phyloP scores from a whole-genome alignment of 2,113 vertebrate genomes.

The Emydura subglobosa region DNA sequence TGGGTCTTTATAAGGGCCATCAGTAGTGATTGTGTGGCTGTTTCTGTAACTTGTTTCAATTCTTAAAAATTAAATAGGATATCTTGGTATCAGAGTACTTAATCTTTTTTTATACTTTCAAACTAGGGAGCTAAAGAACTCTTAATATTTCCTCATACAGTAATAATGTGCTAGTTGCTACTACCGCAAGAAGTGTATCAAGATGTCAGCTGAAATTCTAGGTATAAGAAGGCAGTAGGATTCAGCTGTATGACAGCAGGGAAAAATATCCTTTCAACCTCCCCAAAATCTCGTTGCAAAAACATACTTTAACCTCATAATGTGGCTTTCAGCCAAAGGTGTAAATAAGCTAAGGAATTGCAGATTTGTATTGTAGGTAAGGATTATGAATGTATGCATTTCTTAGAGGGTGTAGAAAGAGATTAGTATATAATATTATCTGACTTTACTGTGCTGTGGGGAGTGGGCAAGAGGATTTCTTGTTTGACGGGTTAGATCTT shows the following conservation, averaged over 20 bases:
- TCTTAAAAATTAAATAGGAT: neutral
- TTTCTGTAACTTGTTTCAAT: neutral
- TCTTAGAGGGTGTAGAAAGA: conserved; percentile 25
- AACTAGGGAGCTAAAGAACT: neutral
- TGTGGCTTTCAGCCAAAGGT: conserved; percentile 1
- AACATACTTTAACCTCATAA: neutral
- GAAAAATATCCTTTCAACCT: neutral
- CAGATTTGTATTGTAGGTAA: neutral
- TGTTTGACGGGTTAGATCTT: neutral
- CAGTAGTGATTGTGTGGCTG: neutral
- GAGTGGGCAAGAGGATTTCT: conserved; percentile 57
- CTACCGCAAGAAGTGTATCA: neutral
- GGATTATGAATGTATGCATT: conserved; percentile 16
- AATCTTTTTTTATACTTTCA: neutral
- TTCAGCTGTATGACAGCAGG: neutral
- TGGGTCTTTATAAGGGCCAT: neutral
- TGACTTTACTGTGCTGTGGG: conserved; percentile 50
- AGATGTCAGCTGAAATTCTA: neutral
- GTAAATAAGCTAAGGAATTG: conserved; percentile 31
- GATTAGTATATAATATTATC: conserved; percentile 66
- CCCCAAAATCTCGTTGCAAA: neutral
- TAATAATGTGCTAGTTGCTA: neutral
- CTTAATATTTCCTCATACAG: neutral
- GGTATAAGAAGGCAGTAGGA: neutral
- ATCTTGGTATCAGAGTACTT: neutral